These are phyloP conservation scores for Galbula dea DNA, from an alignment of 2,113 vertebrate species.

Conservation along the genomic window DNA sequence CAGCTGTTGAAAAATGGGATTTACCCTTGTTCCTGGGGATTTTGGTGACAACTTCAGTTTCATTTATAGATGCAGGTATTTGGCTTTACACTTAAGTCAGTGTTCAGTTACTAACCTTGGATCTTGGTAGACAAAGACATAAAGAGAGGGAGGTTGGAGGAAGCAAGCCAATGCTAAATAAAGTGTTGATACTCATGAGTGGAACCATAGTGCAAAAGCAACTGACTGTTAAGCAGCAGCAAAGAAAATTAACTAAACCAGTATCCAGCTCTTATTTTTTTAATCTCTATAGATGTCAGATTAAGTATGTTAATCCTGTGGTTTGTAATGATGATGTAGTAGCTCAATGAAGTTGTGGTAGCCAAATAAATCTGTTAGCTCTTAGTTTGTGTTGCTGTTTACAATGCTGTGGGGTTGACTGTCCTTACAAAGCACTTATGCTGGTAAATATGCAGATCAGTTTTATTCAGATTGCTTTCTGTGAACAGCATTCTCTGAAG, in stretches of 20 bases:
- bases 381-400: not conserved
- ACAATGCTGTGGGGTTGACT: not conserved
- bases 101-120: not conserved
- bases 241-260: not conserved
- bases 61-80: not conserved
- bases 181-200: not conserved
- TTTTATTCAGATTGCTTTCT: not conserved
- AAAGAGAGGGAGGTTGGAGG: no score
- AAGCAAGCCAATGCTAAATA: no score
- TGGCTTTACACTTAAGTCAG: not conserved
- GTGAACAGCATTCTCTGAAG: not conserved
- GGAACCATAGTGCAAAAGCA: not conserved
- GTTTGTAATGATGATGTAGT: not conserved
- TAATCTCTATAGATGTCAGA: not conserved
- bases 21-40: not conserved
- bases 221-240: not conserved
- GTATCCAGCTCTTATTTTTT: not conserved
- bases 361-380: not conserved
- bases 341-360: not conserved
- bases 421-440: not conserved
- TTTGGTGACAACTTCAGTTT: not conserved
- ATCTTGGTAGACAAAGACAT: not conserved
- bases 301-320: not conserved
- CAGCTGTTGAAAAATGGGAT: not conserved
- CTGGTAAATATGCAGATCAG: not conserved